Percentiles rank a stretch among this genome's conserved stretches.
These are phyloP conservation scores for Aphodius sticticus DNA, from an alignment of 2,888 invertebrate species.

Conservation along the genomic window DNA sequence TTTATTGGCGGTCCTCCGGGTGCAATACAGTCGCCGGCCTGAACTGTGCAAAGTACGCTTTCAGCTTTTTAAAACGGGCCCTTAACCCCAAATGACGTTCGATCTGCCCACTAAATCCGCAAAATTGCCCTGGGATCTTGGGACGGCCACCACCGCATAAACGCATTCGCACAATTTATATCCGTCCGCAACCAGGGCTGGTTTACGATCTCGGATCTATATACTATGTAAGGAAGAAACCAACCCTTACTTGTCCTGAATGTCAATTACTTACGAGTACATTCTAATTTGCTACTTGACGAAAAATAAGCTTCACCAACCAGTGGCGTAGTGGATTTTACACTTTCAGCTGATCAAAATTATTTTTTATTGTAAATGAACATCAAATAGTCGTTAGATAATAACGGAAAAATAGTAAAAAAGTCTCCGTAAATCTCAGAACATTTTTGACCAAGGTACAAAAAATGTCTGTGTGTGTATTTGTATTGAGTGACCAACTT, in stretches of 20 bases:
- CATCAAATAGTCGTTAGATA: no score
- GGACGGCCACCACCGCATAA: slow-evolving; percentile 34
- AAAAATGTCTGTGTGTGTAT: no score
- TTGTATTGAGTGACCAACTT: no score
- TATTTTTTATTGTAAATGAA: no score
- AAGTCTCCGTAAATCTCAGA: no score
- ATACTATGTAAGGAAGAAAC: not conserved
- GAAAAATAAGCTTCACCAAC: no score
- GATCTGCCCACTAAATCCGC: slow-evolving; percentile 58
- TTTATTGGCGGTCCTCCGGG: slow-evolving; percentile 57
- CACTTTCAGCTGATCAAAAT: no score
- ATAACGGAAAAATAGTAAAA: no score
- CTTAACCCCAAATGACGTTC: slow-evolving; percentile 61
- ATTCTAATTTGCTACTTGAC: no score
- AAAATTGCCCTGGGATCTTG: slow-evolving; percentile 56
- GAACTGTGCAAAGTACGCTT: slow-evolving; percentile 60
- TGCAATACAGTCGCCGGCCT: slow-evolving; percentile 53
- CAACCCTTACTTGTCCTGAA: not conserved
- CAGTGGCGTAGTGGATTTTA: no score
- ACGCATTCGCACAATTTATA: not conserved
- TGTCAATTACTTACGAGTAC: not conserved
- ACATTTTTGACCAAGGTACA: no score
- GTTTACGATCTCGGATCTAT: not conserved
- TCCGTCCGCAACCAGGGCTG: not conserved
- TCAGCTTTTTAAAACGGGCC: slow-evolving; percentile 61